Evolutionary conservation across 1,140 invertebrate genomes (phyloP), one percentile per base, ranked within the genome.

Genomic region (Scaptomyza montana): DNA sequence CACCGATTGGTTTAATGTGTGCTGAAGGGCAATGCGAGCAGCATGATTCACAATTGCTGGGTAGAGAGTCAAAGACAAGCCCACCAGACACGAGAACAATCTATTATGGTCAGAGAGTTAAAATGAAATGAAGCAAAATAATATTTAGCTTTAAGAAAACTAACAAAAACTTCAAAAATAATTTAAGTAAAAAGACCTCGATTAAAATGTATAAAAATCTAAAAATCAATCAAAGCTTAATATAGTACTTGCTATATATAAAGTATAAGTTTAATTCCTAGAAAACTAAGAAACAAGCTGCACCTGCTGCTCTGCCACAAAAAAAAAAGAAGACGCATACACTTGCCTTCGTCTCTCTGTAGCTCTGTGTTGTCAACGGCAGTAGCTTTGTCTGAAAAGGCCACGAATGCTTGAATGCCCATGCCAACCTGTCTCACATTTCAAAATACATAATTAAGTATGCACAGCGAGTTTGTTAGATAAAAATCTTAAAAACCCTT

Each of bases 401-500:
- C 56, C 49, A 49, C 72, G 78, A 36, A 9, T 72, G 78, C 61
- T 53, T 41, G 33, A 28, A 36, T 45, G 51, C 25, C 61, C 67
- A 65, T 33, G 80, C 80, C 74, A 87, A 87, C 84, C 84, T 89
- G 84, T 89, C 84, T 89, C 80, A 89, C 84, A 89, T 89, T 89
- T 89, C 84, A 89, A 89, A 89, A 89, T 87, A 86, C 82, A 86
- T 89, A 89, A 89, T 89, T 89, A 89, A 89, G 84, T 89, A 89
- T 89, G 84, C 84, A 89, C 84, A 89, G 84, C 84, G 84, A 89
- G 84, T 89, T 80, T 89, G 84, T 89, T 89, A 89, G 84, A 89
- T 89, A 89, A 89, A 87, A 89, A 89, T 89, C 84, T 89, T 89
- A 89, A 89, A 89, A 89, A 89, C 84, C 84, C 84, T 89, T 89